Evolutionary conservation across 2,113 vertebrate species (phyloP), one percentile per base, ranked within the genome.

Genomic region (Misgurnus mizolepis): DNA sequence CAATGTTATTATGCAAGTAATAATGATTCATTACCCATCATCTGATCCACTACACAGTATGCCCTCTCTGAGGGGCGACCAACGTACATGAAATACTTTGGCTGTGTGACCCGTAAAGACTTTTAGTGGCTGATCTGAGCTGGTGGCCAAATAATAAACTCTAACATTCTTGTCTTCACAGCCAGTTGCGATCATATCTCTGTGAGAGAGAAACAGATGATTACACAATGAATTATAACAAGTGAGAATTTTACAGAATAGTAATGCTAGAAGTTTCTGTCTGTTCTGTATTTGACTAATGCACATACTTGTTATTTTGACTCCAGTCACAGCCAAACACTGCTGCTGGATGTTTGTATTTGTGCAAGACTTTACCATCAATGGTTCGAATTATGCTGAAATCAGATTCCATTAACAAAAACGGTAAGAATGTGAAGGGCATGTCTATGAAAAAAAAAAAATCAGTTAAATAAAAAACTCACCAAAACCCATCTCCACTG

Each of bases 261-360:
- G 45, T 47, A 12, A 6, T n/a, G 17, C 9, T 45, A 69, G 60
- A 78, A 41, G 18, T 43, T 34, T 47, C 50, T 18, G 17, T 14
- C 15, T 18, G 6, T 34, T 15, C 14, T 15, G 1, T 49, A 17
- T 40, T 2, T n/a, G 15, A 5, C 22, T 76, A 5, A 45, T 22
- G 17, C 1, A 82, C 96, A 94, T 89, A 99, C 98, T 98, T 99
- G 91, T 97, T 99, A 84, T 98, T 99, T 88, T 98, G 96, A 87
- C 98, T 99, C 98, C 98, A 99, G 18, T 99, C 98, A 88, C 98
- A 99, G 22, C 98, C 98, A 81, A 98, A 99, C 22, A 99, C 98
- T 3, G 96, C 94, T 67, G 96, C 95, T 14, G 98, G 97, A 86
- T 99, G 98, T 85, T 95, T 97, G 89, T 99, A 99, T 83, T 94